Percentiles rank a stretch among this genome's conserved stretches.
These are phyloP conservation scores for Drosophila albomicans DNA, from an alignment of 1,140 invertebrate genomes.

Conservation along the genomic window DNA sequence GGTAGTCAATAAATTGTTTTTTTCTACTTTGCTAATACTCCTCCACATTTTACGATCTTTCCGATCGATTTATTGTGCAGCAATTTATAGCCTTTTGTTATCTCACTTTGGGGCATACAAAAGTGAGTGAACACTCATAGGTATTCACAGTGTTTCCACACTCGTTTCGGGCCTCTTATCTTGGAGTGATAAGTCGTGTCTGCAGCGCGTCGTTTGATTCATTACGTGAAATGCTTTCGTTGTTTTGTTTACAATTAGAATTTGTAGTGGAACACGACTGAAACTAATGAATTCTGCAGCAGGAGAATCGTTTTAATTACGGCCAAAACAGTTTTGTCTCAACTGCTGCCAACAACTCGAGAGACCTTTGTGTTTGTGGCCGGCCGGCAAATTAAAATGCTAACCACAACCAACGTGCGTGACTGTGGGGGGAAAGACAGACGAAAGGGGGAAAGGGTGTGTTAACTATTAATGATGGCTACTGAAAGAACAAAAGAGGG, in stretches of 20 bases:
- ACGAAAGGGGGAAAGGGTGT: neutral
- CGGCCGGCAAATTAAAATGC: constrained; percentile 52
- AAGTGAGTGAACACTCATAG: neutral
- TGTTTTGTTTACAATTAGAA: constrained; percentile 15
- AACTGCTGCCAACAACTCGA: constrained; percentile 8
- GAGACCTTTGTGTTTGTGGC: neutral
- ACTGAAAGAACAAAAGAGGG: constrained; percentile 16
- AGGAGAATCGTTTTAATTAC: constrained; percentile 46
- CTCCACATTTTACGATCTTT: constrained; percentile 3
- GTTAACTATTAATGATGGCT: constrained; percentile 39
- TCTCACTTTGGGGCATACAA: neutral
- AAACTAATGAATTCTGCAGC: constrained; percentile 34
- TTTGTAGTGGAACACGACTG: neutral
- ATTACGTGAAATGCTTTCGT: constrained; percentile 21
- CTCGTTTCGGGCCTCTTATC: constrained; percentile 10
- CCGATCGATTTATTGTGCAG: constrained; percentile 4
- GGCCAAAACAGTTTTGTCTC: constrained; percentile 12
- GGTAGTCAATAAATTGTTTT: constrained; percentile 6
- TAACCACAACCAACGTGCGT: constrained; percentile 45
- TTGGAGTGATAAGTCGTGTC: constrained; percentile 22
- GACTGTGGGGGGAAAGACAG: neutral
- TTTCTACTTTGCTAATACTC: neutral
- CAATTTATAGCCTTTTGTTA: constrained; percentile 3
- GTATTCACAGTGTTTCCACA: neutral
- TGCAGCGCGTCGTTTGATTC: constrained; percentile 15